Conservation (phyloP, 2,888 invertebrate genomes). For the Tanaodytes sp. region DNA sequence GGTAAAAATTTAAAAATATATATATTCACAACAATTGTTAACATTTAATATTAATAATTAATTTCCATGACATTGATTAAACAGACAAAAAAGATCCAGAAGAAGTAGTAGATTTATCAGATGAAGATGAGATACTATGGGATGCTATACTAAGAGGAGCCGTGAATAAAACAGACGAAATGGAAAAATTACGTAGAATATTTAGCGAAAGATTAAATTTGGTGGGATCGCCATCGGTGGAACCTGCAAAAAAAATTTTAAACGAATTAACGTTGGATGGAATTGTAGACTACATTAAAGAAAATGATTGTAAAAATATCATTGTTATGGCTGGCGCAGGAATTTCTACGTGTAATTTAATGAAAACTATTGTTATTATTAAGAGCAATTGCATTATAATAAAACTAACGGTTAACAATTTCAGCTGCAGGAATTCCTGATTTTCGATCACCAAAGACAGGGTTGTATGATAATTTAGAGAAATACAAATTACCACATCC, state of each 20-base stretch:
- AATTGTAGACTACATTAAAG: conserved; percentile 84
- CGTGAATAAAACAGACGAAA: conserved; percentile 66
- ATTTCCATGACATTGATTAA: not conserved
- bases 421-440: conserved; percentile 96
- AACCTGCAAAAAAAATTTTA: conserved; percentile 75
- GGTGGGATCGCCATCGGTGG: conserved; percentile 69
- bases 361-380: not conserved
- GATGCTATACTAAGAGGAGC: conserved; percentile 9
- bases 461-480: conserved; percentile 91
- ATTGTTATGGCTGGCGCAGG: conserved; percentile 97
- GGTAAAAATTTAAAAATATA: too few relatives aligned
- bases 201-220: conserved; percentile 80
- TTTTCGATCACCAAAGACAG: conserved; percentile 93
- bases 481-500: conserved; percentile 94
- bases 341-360: conserved; percentile 90
- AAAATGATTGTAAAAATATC: conserved; percentile 85
- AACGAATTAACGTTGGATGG: conserved; percentile 84
- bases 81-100: not conserved
- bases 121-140: conserved; percentile 12
- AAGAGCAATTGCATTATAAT: not conserved
- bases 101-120: conserved; percentile 26
- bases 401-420: not conserved
- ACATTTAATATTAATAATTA: too few relatives aligned
- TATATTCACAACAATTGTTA: too few relatives aligned
- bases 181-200: conserved; percentile 79